Percentiles rank a stretch among this genome's conserved stretches.
Evolutionary conservation across 1,140 invertebrate species (phyloP).

Genomic region (Drosophila arawakana): DNA sequence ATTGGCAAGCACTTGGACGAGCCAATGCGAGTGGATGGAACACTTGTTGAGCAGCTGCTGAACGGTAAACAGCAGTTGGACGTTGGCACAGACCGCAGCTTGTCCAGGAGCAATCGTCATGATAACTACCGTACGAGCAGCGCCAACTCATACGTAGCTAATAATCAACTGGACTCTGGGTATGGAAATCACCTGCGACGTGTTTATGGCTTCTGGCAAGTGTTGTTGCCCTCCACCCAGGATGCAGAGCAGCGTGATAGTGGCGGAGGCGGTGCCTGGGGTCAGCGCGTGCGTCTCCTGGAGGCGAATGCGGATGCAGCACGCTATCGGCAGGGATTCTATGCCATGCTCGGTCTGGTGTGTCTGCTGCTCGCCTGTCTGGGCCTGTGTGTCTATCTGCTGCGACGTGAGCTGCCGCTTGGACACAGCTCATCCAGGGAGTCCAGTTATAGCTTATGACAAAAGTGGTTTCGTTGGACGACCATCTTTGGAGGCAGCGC

Average conservation of each 20-base stretch:
- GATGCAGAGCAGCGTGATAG: constrained; percentile 35
- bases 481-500: constrained; percentile 69
- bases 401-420: constrained; percentile 60
- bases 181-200: constrained; percentile 68
- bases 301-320: constrained; percentile 75
- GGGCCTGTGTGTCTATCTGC: constrained; percentile 75
- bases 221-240: constrained; percentile 61
- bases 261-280: constrained; percentile 26
- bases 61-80: constrained; percentile 28
- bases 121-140: constrained; percentile 43
- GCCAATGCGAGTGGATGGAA: constrained; percentile 33
- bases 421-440: constrained; percentile 41
- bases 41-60: constrained; percentile 59
- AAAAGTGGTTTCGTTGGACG: constrained; percentile 81
- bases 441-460: constrained; percentile 77
- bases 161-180: constrained; percentile 63
- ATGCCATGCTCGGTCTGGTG: constrained; percentile 71
- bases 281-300: constrained; percentile 61
- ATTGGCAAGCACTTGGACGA: constrained; percentile 34
- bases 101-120: constrained; percentile 65
- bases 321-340: constrained; percentile 82
- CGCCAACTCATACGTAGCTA: constrained; percentile 45
- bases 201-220: constrained; percentile 79
- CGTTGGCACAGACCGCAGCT: constrained; percentile 54
- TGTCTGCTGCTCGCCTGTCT: constrained; percentile 73